Evolutionary conservation across 30 jellyfish, hydroid and myxozoan genomes (phyloP).

Genomic region (Cassiopea andromeda): DNA sequence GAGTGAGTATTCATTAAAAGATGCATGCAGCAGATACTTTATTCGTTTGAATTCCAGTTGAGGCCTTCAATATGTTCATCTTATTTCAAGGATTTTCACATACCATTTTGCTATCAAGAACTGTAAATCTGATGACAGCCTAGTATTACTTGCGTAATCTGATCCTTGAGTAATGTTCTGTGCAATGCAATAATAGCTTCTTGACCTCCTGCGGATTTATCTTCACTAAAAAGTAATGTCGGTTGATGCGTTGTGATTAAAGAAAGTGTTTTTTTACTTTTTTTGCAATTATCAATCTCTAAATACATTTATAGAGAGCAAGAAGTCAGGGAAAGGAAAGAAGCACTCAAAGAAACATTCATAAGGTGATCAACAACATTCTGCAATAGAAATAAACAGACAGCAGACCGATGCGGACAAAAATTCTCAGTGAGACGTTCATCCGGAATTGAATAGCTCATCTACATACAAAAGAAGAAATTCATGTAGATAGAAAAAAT

Average conservation of each 20-base stretch:
- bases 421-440: neutral
- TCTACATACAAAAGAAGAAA: neutral
- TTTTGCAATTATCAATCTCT: too few species aligned
- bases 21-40: neutral
- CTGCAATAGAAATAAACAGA: neutral
- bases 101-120: too few species aligned
- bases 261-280: too few species aligned
- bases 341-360: slow-evolving; percentile 73
- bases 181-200: too few species aligned
- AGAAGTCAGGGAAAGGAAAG: slow-evolving; percentile 56
- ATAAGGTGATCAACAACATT: slow-evolving; percentile 5
- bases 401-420: neutral
- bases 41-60: neutral
- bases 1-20: slow-evolving; percentile 36
- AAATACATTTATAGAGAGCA: slow-evolving; percentile 51
- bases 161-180: too few species aligned
- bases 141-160: too few species aligned
- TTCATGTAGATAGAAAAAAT: slow-evolving; percentile 8
- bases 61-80: too few species aligned
- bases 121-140: too few species aligned
- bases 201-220: too few species aligned
- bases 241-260: too few species aligned
- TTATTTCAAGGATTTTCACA: too few species aligned
- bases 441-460: neutral
- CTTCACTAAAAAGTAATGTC: too few species aligned